Evolutionary conservation across 2,888 invertebrate species (phyloP), one percentile per base, ranked within the genome.

Genomic region (Eupithecia abbreviata): DNA sequence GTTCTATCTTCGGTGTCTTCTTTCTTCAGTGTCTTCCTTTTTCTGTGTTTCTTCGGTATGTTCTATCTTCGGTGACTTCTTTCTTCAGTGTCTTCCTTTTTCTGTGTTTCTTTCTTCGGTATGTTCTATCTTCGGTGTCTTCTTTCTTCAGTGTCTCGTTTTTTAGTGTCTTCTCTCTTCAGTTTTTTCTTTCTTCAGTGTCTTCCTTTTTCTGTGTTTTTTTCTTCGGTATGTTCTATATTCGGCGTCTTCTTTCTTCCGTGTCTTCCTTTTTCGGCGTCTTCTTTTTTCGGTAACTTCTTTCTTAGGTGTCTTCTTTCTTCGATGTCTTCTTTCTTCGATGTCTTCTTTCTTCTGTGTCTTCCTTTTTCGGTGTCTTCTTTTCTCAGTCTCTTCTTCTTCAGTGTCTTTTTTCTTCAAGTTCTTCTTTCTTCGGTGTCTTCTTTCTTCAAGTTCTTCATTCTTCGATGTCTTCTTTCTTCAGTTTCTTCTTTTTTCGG

Each of bases 271-370:
- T 30, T 30, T 30, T 30, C 30, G 62, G 9, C 7, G 65, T 79
- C 79, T 76, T 80, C 69, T 18, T 75, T 42, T 55, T 66, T 18
- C 18, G 58, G 5, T 6, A 69, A 79, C 76, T 77, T 80, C 71
- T 30, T 75, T 68, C 67, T 10, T 71, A 66, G 30, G 30, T 30
- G 1, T 30, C 30, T 51, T 51, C 49, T 47, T 72, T 77, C 76
- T 80, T 69, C 72, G 55, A 51, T 42, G 73, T 79, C 65, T 76
- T 75, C 77, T 49, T 67, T n/a, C 66, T 66, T 18, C 45, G 68
- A 5, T 7, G 58, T 76, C 72, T 76, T 77, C 45, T 62, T 71
- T 72, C 74, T 74, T 73, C 70, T 5, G 3, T 4, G 51, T 75
- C 72, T 79, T 77, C 73, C 47, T 69, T 79, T 72, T 74, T 77